Evolutionary conservation across 2,113 vertebrate genomes (phyloP), one percentile per base, ranked within the genome.

Genomic region (Cyrtonyx montezumae): DNA sequence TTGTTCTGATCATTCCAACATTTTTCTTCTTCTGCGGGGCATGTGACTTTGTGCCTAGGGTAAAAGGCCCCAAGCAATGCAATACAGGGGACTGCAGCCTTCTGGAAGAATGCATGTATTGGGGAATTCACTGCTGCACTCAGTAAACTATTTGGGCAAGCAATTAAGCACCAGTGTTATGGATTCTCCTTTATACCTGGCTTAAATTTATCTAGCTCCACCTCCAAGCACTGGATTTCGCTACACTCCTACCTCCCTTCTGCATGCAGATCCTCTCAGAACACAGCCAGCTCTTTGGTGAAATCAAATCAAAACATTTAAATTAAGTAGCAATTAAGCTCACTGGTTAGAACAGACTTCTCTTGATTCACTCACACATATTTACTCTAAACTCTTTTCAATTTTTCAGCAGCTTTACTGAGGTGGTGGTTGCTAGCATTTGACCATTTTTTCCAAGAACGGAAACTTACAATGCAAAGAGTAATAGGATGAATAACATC

Each of bases 241-340:
- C 56, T 76, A 84, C 0, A 3, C 5, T 71, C 14, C 19, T 76
- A 16, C 8, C 66, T 58, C 65, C 78, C n/a, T 51, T 74, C 59
- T 13, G 73, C 37, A 49, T 0, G 3, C 28, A 89, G 84, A 91
- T 71, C 22, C 37, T 83, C 70, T 74, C 79, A 92, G 28, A 93
- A 93, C 45, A 46, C 42, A 74, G 28, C 10, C 91, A 93, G 76
- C 63, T 67, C 81, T 34, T 1, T 46, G 9, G 42, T 79, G 70
- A 91, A 91, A 95, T 70, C 59, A 89, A 91, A 93, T 88, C 13
- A 80, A 83, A 94, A 51, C 76, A 75, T 62, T 91, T 74, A 88
- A 92, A 84, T 86, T 56, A 92, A 91, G 63, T 79, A 84, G 55
- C 68, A 86, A 4, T 83, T 91, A 93, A 93, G 63, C 23, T 70